These are phyloP conservation scores for Philaethria dido DNA, from an alignment of 2,888 invertebrate species.

Conservation along the genomic window DNA sequence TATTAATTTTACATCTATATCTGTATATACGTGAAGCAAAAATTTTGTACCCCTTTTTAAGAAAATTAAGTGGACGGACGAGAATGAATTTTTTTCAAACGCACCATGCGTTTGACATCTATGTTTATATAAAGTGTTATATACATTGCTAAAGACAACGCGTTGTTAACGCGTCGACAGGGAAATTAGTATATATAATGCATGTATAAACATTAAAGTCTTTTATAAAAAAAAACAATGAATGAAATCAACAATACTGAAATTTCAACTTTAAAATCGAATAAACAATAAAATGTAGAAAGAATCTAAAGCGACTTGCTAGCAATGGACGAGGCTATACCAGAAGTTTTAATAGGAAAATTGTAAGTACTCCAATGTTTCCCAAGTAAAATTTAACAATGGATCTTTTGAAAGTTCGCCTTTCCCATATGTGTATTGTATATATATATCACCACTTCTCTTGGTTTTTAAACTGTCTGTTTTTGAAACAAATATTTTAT, in stretches of 20 bases:
- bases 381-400: slow-evolving; percentile 32
- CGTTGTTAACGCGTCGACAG: too few species aligned
- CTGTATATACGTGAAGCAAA: too few species aligned
- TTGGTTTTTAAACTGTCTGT: neutral
- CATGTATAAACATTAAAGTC: too few species aligned
- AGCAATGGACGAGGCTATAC: slow-evolving; percentile 9
- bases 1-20: too few species aligned
- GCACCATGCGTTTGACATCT: too few species aligned
- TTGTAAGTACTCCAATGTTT: slow-evolving; percentile 27
- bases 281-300: slow-evolving; percentile 13
- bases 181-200: too few species aligned
- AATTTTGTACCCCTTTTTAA: too few species aligned
- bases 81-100: too few species aligned
- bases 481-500: too few species aligned
- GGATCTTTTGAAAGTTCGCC: slow-evolving; percentile 27
- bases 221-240: neutral
- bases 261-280: slow-evolving; percentile 9
- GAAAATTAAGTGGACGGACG: too few species aligned
- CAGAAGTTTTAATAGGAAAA: slow-evolving; percentile 33
- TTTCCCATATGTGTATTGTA: slow-evolving; percentile 13
- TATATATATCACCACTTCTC: neutral
- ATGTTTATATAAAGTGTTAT: too few species aligned
- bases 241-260: neutral
- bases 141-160: too few species aligned
- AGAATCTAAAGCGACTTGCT: slow-evolving; percentile 13